A percentile compares a stretch with the other conserved stretches of the same genome.
Evolutionary conservation across 2,888 invertebrate genomes (phyloP).

Genomic region (Epinotia demarniana): DNA sequence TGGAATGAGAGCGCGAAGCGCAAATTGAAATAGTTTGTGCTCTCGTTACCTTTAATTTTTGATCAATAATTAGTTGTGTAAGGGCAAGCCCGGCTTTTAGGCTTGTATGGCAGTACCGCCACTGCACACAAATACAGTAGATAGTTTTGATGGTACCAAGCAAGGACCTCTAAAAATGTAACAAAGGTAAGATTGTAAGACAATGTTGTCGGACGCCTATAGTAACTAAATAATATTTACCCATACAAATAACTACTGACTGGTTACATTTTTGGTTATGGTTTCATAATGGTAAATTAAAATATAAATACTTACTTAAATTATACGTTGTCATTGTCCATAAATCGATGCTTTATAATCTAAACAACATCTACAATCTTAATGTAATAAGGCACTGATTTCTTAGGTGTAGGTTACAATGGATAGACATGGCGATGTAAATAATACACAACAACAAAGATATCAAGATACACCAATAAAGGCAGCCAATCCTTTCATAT

Average conservation of each 20-base stretch:
- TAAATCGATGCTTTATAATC: slow-evolving; percentile 40
- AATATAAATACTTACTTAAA: slow-evolving; percentile 32
- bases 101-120: too few species aligned
- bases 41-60: too few species aligned
- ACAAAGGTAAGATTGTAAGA: not conserved
- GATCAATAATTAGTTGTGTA: too few species aligned
- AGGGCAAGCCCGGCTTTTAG: too few species aligned
- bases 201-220: slow-evolving; percentile 30
- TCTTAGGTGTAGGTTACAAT: slow-evolving; percentile 63
- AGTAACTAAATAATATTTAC: slow-evolving; percentile 31
- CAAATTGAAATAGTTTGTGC: too few species aligned
- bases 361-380: slow-evolving; percentile 58
- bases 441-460: not conserved
- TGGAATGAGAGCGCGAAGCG: too few species aligned
- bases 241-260: slow-evolving; percentile 32
- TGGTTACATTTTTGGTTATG: slow-evolving; percentile 41
- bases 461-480: not conserved
- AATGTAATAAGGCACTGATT: slow-evolving; percentile 71
- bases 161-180: too few species aligned
- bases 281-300: slow-evolving; percentile 33
- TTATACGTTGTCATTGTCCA: slow-evolving; percentile 22
- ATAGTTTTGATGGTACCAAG: too few species aligned
- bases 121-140: too few species aligned
- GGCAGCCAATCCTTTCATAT: not conserved
- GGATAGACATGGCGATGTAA: slow-evolving; percentile 25